phyloP scores from a whole-genome alignment of 2,797 vertebrate genomes.

The Rhynchonycteris naso region DNA sequence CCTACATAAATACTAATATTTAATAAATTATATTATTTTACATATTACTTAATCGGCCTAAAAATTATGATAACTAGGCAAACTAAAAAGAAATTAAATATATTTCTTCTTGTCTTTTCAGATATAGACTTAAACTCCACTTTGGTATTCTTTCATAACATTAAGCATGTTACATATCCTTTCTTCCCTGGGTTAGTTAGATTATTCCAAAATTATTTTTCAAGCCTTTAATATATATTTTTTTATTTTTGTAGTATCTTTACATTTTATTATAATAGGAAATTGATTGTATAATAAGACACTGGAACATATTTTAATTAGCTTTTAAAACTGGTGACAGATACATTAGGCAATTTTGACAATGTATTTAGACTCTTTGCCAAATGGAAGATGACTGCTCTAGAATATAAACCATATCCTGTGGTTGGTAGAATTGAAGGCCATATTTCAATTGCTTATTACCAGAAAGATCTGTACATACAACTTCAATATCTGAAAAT shows the following conservation, averaged over 20 bases:
- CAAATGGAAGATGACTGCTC: conserved; percentile 17
- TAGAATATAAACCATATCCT: background rate
- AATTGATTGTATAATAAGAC: background rate
- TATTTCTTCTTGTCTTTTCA: background rate
- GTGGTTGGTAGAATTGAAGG: background rate
- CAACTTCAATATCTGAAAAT: conserved; percentile 33
- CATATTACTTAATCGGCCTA: background rate
- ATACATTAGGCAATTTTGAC: background rate
- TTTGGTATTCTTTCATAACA: background rate
- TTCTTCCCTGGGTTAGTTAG: background rate
- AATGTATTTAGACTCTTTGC: background rate
- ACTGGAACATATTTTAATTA: conserved; percentile 31
- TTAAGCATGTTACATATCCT: background rate
- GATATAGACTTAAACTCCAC: background rate
- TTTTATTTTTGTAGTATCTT: conserved; percentile 34
- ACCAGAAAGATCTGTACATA: background rate
- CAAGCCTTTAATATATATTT: background rate
- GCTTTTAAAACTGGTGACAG: background rate
- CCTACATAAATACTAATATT: background rate
- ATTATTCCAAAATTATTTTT: conserved; percentile 39
- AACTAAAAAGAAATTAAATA: conserved; percentile 29
- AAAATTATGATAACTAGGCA: conserved; percentile 1
- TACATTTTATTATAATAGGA: background rate
- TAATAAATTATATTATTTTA: conserved; percentile 42
- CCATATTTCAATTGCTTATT: background rate